A percentile compares a stretch with the other conserved stretches of the same genome.
phyloP scores from a whole-genome alignment of 2,888 invertebrate genomes.

The Drosophila algonquin region DNA sequence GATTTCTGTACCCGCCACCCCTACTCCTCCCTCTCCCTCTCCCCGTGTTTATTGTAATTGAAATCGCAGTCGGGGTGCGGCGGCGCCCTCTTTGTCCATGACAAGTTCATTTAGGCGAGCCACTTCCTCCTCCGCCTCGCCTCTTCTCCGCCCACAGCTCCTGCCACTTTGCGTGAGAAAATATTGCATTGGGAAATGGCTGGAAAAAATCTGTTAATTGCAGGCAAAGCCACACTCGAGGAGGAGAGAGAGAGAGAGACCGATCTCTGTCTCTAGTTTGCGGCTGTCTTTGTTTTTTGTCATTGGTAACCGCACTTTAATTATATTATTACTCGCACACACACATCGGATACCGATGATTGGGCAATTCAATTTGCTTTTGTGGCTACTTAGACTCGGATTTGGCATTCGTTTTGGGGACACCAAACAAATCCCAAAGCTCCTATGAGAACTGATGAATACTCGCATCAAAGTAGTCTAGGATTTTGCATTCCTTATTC shows the following conservation, averaged over 20 bases:
- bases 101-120: conserved; percentile 55
- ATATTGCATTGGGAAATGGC: conserved; percentile 26
- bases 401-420: neutral
- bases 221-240: conserved; percentile 11
- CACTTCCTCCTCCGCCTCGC: conserved; percentile 16
- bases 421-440: conserved; percentile 17
- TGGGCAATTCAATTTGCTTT: conserved; percentile 43
- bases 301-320: conserved; percentile 32
- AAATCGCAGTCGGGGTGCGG: conserved; percentile 44
- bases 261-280: neutral
- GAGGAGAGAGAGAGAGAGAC: neutral
- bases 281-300: conserved; percentile 18
- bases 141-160: conserved; percentile 5
- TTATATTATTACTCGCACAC: conserved; percentile 25
- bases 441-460: too few species aligned
- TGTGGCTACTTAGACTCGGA: neutral
- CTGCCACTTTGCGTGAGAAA: conserved; percentile 35
- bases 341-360: conserved; percentile 8
- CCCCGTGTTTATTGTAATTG: conserved; percentile 53
- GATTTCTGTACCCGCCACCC: neutral
- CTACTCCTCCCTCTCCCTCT: neutral
- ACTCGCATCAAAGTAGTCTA: too few species aligned
- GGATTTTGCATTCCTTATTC: too few species aligned
- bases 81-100: conserved; percentile 36
- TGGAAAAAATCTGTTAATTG: conserved; percentile 21